Conservation (phyloP, 2,113 vertebrate species). For the Phylloscopus trochilus region DNA sequence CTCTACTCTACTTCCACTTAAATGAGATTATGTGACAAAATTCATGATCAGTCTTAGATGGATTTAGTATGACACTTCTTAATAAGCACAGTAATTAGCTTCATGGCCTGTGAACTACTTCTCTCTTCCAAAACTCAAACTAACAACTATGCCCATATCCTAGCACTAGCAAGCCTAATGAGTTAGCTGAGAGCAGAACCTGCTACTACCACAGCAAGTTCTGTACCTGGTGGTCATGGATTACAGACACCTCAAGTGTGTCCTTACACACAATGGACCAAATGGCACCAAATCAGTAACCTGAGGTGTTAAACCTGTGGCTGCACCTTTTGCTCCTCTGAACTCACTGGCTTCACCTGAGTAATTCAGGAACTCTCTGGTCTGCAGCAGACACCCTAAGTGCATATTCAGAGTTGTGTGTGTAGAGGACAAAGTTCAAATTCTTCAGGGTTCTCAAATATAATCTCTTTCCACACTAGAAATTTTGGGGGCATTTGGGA, state of each 20-base stretch:
- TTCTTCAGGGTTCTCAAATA: not conserved
- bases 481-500: rapidly evolving
- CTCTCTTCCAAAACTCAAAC: not conserved
- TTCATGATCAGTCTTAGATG: not conserved
- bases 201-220: not conserved
- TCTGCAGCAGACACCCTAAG: not conserved
- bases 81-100: not conserved
- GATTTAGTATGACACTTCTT: not conserved
- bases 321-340: not conserved
- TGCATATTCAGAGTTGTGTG: not conserved
- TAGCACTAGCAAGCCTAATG: not conserved
- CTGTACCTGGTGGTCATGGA: rapidly evolving
- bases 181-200: not conserved
- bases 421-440: not conserved
- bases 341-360: not conserved
- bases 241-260: not conserved
- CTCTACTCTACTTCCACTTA: not conserved
- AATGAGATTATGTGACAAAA: not conserved
- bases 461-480: not conserved
- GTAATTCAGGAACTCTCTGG: not conserved
- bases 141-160: not conserved
- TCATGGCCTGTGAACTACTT: not conserved
- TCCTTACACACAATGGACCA: not conserved
- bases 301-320: not conserved
- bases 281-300: rapidly evolving